These are phyloP conservation scores for Lichenostomus cassidix DNA, from an alignment of 2,113 vertebrate genomes.

Conservation along the genomic window DNA sequence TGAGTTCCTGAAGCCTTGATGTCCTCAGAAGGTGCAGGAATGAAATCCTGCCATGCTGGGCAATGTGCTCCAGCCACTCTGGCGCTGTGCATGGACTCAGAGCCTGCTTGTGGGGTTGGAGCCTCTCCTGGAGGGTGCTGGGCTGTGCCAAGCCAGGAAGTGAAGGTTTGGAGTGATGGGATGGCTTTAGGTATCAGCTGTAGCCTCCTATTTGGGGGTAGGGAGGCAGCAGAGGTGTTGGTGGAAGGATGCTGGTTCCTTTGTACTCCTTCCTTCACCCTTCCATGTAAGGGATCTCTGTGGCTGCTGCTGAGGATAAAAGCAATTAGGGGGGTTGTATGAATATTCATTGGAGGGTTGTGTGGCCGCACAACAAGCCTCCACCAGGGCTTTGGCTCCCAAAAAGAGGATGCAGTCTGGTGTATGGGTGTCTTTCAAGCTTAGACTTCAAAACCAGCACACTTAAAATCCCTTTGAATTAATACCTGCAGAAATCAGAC, in stretches of 20 bases:
- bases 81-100: rapidly evolving
- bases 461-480: constrained; percentile 30
- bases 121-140: not conserved
- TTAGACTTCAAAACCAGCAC: constrained; percentile 41
- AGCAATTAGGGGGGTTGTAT: not conserved
- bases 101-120: not conserved
- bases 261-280: not conserved
- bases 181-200: rapidly evolving
- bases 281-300: not conserved
- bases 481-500: not conserved
- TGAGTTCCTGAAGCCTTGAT: not conserved
- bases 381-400: constrained; percentile 11
- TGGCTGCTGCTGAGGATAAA: constrained; percentile 18
- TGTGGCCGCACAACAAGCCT: not conserved
- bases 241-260: not conserved
- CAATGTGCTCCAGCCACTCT: rapidly evolving
- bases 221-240: not conserved
- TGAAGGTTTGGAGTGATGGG: not conserved
- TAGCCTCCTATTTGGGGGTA: rapidly evolving
- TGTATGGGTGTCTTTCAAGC: constrained; percentile 21
- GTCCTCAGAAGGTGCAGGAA: not conserved
- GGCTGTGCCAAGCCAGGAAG: not conserved
- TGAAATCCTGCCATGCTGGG: not conserved
- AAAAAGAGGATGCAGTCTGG: constrained; percentile 11
- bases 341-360: constrained; percentile 38